Evolutionary conservation across 2,888 invertebrate species (phyloP), one percentile per base, ranked within the genome.

Genomic region (Tolmerus cingulatus): DNA sequence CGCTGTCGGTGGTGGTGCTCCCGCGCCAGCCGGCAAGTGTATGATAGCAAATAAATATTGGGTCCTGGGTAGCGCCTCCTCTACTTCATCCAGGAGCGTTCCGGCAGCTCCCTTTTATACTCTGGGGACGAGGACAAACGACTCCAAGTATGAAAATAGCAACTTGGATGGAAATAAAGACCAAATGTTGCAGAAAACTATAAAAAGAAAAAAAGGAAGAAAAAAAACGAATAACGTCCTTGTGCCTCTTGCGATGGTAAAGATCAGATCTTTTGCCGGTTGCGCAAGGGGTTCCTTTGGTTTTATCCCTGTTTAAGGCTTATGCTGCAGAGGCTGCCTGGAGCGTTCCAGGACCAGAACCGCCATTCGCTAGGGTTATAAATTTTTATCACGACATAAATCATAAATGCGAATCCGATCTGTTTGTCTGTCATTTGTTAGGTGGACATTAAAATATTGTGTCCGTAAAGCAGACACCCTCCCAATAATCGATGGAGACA

Each of bases 221-320:
- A 55, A 57, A 27, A 89, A 90, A 89, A 90, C 90, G 82, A 43
- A 77, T 46, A 66, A 74, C 74, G 37, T 82, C 57, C 85, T n/a
- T 57, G 74, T 85, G 85, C 86, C 77, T 40, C 77, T 55, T 86
- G 82, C 51, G 66, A 66, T 27, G 85, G 23, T 27, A 74, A 85
- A 85, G 85, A 85, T 85, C 85, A 74, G 74, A 79, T 74, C 57
- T 30, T n/a, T 46, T 74, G 74, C 46, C 40, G 46, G 74, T 30
- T 74, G 34, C 74, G 74, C 85, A 85, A n/a, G 74, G 85, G 85
- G 85, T 74, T 85, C 85, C 27, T 55, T 85, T 85, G 46, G 57
- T 34, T 86, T 78, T 86, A 77, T 78, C 77, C 86, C 78, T 78
- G 78, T 78, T 86, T 86, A 85, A 74, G 85, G 85, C 37, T 27